phyloP scores from a whole-genome alignment of 2,888 invertebrate genomes.

The Peribatodes rhomboidaria region DNA sequence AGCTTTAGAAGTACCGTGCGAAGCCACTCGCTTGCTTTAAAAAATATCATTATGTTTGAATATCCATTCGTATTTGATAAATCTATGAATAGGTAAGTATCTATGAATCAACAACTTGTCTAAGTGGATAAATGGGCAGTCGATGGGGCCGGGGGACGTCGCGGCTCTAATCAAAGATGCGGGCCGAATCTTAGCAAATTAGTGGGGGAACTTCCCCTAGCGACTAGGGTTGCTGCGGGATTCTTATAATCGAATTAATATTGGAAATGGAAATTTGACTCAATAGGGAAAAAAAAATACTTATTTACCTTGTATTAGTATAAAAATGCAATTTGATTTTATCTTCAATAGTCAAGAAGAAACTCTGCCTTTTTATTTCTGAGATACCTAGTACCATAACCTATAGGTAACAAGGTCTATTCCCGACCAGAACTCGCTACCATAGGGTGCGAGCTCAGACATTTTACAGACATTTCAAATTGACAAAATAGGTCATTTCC shows the following conservation, averaged over 20 bases:
- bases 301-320: neutral
- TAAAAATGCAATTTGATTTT: no score
- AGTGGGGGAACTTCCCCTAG: slow-evolving; percentile 72
- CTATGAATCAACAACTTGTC: slow-evolving; percentile 46
- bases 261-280: neutral
- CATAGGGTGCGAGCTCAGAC: no score
- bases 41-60: neutral
- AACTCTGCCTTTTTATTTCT: no score
- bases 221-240: slow-evolving; percentile 65
- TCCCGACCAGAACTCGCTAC: no score
- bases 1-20: no score
- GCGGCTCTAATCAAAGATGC: slow-evolving; percentile 84
- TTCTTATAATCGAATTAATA: neutral
- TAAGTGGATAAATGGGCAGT: slow-evolving; percentile 66
- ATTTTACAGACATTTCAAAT: no score
- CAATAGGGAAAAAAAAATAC: neutral
- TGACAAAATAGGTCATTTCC: no score
- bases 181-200: slow-evolving; percentile 85
- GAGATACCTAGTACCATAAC: no score
- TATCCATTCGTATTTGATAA: neutral
- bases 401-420: no score
- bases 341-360: no score
- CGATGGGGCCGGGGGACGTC: slow-evolving; percentile 55
- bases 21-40: no score
- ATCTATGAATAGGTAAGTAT: slow-evolving; percentile 21